phyloP scores from a whole-genome alignment of 2,888 invertebrate species.

The Mythimna ferrago region DNA sequence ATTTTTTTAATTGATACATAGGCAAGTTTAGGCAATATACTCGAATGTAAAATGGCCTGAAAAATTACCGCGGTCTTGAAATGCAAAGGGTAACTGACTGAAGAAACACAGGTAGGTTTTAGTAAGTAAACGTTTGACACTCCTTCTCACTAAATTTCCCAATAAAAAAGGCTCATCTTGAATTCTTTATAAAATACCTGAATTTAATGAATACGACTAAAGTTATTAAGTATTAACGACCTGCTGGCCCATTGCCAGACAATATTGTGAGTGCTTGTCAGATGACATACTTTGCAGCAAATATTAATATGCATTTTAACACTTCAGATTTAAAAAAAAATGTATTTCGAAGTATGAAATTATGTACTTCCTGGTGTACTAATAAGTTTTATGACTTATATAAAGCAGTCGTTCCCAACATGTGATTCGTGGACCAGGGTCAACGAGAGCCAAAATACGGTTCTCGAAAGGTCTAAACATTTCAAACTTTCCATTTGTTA shows the following conservation, averaged over 20 bases:
- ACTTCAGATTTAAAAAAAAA: constrained; percentile 4
- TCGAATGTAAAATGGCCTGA: no score
- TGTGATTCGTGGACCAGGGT: no score
- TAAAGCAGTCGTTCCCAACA: neutral
- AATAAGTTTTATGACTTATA: neutral
- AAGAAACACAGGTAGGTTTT: no score
- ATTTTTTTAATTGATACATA: neutral
- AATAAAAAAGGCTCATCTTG: neutral
- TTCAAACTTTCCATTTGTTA: no score
- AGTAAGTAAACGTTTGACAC: no score
- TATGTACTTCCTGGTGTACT: no score
- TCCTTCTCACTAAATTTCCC: no score
- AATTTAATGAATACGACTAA: constrained; percentile 34
- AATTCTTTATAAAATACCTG: constrained; percentile 14
- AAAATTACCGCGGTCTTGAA: neutral
- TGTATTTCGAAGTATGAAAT: no score
- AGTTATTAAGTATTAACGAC: constrained; percentile 53
- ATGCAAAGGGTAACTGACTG: no score
- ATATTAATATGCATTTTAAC: constrained; percentile 40
- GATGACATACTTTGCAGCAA: constrained; percentile 34
- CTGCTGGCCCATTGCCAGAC: constrained; percentile 50
- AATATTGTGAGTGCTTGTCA: constrained; percentile 29
- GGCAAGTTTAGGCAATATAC: neutral
- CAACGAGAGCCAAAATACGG: no score
- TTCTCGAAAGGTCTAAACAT: no score